Evolutionary conservation across 2,888 invertebrate genomes (phyloP).

Genomic region (Bellardia bayeri): DNA sequence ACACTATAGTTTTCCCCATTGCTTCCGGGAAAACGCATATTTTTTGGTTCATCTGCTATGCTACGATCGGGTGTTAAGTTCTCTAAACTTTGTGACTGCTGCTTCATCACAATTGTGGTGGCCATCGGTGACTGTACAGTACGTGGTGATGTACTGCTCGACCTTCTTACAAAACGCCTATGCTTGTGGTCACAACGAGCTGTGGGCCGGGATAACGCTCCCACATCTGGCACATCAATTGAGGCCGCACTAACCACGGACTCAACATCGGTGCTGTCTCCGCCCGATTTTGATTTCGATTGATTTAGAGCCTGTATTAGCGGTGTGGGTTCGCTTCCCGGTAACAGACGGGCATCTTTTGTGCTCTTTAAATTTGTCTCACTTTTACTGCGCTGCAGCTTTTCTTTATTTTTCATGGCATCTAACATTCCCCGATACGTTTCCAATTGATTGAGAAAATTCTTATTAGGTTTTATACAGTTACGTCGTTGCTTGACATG

Average conservation of each 20-base stretch:
- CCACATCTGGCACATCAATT: constrained; percentile 57
- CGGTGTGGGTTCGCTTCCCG: constrained; percentile 87
- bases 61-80: constrained; percentile 82
- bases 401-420: constrained; percentile 98
- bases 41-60: constrained; percentile 86
- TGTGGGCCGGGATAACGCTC: constrained; percentile 48
- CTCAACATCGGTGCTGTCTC: constrained; percentile 72
- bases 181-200: constrained; percentile 79
- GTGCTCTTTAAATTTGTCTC: constrained; percentile 93
- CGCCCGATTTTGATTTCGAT: constrained; percentile 80
- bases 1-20: constrained; percentile 95
- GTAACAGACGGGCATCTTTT: constrained; percentile 86
- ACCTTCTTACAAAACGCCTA: constrained; percentile 80
- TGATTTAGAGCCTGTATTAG: constrained; percentile 86
- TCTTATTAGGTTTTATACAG: constrained; percentile 98
- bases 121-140: constrained; percentile 76
- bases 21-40: constrained; percentile 93
- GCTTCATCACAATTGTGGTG: constrained; percentile 81
- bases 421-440: constrained; percentile 98
- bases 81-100: constrained; percentile 84
- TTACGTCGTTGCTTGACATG: constrained; percentile 95
- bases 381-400: constrained; percentile 95
- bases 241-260: constrained; percentile 51
- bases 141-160: constrained; percentile 83
- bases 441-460: constrained; percentile 96